Conservation (phyloP, 1,140 invertebrate genomes). For the Ips nitidus region DNA sequence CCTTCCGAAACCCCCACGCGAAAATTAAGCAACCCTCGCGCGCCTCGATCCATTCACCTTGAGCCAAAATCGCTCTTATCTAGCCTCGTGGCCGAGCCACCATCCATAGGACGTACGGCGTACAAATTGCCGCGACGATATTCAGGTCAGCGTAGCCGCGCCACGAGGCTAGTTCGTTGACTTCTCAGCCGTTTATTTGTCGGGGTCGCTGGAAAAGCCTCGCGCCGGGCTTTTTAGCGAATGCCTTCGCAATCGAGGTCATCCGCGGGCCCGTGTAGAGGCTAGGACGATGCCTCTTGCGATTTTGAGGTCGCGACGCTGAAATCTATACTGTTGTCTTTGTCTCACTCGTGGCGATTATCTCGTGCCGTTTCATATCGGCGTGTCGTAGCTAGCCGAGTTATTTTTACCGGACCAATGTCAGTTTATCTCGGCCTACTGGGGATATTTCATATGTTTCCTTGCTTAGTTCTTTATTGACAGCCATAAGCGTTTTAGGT, state of each 20-base stretch:
- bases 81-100: conserved; percentile 35
- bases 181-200: conserved; percentile 27
- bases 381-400: conserved; percentile 9
- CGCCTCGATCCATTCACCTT: conserved; percentile 43
- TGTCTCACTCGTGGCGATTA: not conserved
- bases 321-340: conserved; percentile 1
- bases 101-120: conserved; percentile 11
- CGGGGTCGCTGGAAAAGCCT: conserved; percentile 40
- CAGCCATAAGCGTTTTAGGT: too few relatives aligned
- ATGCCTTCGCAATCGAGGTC: conserved; percentile 46
- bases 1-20: not conserved
- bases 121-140: conserved; percentile 26
- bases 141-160: conserved; percentile 45
- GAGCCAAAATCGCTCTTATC: conserved; percentile 35
- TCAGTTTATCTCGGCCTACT: conserved; percentile 31
- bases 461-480: too few relatives aligned
- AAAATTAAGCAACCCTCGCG: conserved; percentile 7
- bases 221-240: conserved; percentile 20
- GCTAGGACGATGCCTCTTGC: conserved; percentile 47
- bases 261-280: conserved; percentile 34
- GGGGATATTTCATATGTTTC: not conserved
- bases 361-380: not conserved
- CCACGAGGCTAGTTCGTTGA: conserved; percentile 48
- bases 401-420: conserved; percentile 35
- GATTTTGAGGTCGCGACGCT: conserved; percentile 48